A percentile compares a stretch with the other conserved stretches of the same genome.
phyloP scores from a whole-genome alignment of 1,140 invertebrate species.

The Lordiphosa collinella region DNA sequence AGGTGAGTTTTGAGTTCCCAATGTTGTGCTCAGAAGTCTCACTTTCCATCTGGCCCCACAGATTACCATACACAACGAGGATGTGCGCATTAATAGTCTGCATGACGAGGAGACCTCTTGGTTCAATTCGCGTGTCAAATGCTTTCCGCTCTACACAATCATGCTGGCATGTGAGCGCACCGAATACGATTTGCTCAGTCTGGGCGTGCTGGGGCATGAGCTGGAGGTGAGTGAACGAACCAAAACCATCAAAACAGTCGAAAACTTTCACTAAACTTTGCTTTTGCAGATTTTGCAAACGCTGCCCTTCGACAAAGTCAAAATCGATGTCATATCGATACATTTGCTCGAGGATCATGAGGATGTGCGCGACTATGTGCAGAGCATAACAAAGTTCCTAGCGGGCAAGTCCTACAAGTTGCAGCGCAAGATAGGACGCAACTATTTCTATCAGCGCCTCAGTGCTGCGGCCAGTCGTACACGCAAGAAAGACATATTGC shows the following conservation, averaged over 20 bases:
- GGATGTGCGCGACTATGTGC: slow-evolving; percentile 65
- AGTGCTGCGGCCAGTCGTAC: slow-evolving; percentile 64
- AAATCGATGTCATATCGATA: slow-evolving; percentile 80
- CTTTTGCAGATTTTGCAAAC: slow-evolving; percentile 80
- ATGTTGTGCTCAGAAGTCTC: too few relatives aligned
- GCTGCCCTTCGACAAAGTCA: slow-evolving; percentile 81
- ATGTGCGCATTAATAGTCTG: slow-evolving; percentile 82
- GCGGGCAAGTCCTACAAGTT: slow-evolving; percentile 72
- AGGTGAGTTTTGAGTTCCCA: too few relatives aligned
- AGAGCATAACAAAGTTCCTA: slow-evolving; percentile 75
- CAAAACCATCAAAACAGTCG: background rate
- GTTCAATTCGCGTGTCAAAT: slow-evolving; percentile 85
- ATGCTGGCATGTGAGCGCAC: slow-evolving; percentile 87
- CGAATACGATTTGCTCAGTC: slow-evolving; percentile 85
- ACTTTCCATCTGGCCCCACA: slow-evolving; percentile 26
- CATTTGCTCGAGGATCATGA: slow-evolving; percentile 77
- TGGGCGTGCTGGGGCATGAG: slow-evolving; percentile 85
- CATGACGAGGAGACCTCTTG: slow-evolving; percentile 80
- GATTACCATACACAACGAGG: slow-evolving; percentile 84
- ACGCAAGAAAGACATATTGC: slow-evolving; percentile 76
- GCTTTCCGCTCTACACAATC: slow-evolving; percentile 90
- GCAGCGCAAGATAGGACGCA: slow-evolving; percentile 71
- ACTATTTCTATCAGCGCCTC: slow-evolving; percentile 77
- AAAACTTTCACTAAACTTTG: slow-evolving; percentile 25
- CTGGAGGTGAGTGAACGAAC: slow-evolving; percentile 73